Conservation (phyloP, 2,888 invertebrate species). For the Proisotoma minuta region DNA sequence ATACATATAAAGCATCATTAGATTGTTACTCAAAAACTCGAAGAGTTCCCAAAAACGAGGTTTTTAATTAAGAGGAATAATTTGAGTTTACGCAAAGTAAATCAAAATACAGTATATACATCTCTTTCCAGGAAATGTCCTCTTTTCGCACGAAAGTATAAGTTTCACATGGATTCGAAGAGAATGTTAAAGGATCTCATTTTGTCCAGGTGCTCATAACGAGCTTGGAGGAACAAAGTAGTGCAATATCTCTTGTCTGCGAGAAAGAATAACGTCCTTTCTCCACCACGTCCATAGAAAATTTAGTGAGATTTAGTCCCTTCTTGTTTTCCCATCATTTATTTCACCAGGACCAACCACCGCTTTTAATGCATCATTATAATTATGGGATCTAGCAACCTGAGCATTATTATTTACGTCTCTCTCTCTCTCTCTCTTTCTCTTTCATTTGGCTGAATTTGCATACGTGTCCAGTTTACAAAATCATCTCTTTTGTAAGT, state of each 20-base stretch:
- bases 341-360: constrained; percentile 16
- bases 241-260: constrained; percentile 11
- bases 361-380: too few species aligned
- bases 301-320: constrained; percentile 18
- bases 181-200: constrained; percentile 9
- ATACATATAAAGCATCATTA: too few species aligned
- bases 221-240: constrained; percentile 15
- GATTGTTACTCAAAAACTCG: too few species aligned
- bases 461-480: too few species aligned
- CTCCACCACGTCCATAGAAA: not conserved
- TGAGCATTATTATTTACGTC: not conserved
- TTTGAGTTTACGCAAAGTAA: not conserved
- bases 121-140: not conserved
- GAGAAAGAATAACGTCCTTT: constrained; percentile 19
- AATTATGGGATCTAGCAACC: not conserved
- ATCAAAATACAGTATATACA: not conserved
- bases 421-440: too few species aligned
- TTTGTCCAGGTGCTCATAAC: constrained; percentile 44
- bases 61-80: constrained; percentile 2
- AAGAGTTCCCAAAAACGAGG: too few species aligned
- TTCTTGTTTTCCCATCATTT: constrained; percentile 30
- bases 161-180: not conserved
- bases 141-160: not conserved
- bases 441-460: too few species aligned
- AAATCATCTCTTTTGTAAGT: too few species aligned